These are phyloP conservation scores for Sebastes cheni DNA, from an alignment of 2,797 vertebrate species.

Conservation along the genomic window DNA sequence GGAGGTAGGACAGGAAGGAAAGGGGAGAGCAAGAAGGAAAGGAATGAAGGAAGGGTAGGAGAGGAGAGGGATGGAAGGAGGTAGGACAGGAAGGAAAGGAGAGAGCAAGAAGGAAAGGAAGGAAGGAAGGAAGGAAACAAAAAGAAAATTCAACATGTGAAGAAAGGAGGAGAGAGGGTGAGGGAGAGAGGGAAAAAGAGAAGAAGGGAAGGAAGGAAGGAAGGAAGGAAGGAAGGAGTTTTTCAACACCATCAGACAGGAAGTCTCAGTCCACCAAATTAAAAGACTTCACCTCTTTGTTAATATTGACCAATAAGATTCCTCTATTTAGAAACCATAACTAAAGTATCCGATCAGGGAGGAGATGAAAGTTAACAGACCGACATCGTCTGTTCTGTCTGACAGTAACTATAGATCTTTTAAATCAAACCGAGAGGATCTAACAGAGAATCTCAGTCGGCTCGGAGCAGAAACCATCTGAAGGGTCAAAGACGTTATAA, in stretches of 20 bases:
- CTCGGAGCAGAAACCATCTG: neutral
- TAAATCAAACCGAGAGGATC: neutral
- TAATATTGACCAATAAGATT: neutral
- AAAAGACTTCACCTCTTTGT: neutral
- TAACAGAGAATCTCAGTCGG: constrained; percentile 18
- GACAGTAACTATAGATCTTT: neutral
- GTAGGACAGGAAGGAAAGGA: neutral
- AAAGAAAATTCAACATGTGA: neutral
- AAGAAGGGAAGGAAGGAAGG: neutral
- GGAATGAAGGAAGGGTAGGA: neutral
- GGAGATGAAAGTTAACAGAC: no score
- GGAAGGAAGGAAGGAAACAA: neutral
- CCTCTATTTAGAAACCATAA: neutral
- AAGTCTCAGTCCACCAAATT: neutral
- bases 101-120: neutral
- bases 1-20: neutral
- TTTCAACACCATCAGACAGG: constrained; percentile 8
- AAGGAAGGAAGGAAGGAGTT: neutral
- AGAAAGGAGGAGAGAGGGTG: constrained; percentile 26
- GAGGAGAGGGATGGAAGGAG: no score
- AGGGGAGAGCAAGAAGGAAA: neutral
- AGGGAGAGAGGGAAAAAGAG: neutral
- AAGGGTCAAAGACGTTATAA: constrained; percentile 21
- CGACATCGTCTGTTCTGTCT: neutral
- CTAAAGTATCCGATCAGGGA: neutral